These are phyloP conservation scores for Pterois miles DNA, from an alignment of 2,797 vertebrate species.

Conservation along the genomic window DNA sequence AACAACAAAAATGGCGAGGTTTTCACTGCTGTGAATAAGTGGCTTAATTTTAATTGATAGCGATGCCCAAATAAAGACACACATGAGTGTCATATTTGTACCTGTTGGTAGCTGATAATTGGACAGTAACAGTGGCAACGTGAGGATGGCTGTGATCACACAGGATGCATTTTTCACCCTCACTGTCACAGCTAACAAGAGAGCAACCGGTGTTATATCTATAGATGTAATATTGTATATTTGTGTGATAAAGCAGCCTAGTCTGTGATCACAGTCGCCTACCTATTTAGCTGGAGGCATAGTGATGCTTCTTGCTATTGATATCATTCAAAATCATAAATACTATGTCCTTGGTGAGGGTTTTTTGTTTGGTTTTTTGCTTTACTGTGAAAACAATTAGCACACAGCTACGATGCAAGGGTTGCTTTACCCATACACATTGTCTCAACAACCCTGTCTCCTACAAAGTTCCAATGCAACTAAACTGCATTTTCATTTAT, in stretches of 20 bases:
- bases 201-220: neutral
- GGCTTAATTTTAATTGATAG: slow-evolving; percentile 17
- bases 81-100: neutral
- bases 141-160: slow-evolving; percentile 14
- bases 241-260: neutral
- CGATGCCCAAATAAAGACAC: neutral
- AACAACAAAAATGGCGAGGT: neutral
- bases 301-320: neutral
- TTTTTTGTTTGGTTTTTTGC: neutral
- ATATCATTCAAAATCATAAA: neutral
- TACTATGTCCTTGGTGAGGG: neutral
- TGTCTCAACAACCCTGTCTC: too few relatives aligned
- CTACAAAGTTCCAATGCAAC: too few relatives aligned
- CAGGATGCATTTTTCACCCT: neutral
- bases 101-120: slow-evolving; percentile 3
- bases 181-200: neutral
- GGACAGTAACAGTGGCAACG: neutral
- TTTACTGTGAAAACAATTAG: neutral
- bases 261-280: slow-evolving; percentile 11
- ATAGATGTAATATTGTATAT: neutral
- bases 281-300: neutral
- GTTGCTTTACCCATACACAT: neutral
- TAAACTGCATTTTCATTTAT: too few relatives aligned
- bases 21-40: slow-evolving; percentile 7
- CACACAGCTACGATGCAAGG: neutral